These are phyloP conservation scores for Nephotettix cincticeps DNA, from an alignment of 1,140 invertebrate genomes.

Conservation along the genomic window DNA sequence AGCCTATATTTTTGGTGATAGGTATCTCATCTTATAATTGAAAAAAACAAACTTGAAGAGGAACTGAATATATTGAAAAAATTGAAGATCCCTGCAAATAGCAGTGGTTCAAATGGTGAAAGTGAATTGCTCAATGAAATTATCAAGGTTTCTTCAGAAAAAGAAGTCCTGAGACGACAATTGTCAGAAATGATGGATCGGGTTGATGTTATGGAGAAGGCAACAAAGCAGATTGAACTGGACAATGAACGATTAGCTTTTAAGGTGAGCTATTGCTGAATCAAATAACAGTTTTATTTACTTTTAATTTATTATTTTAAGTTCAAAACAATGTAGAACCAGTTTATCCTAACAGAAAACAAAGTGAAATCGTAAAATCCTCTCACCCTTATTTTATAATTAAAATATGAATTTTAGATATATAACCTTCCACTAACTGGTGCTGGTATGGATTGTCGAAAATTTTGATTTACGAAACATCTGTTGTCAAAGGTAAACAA, in stretches of 20 bases:
- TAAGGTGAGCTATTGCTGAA: slow-evolving; percentile 44
- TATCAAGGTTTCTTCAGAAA: slow-evolving; percentile 46
- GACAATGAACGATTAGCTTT: slow-evolving; percentile 47
- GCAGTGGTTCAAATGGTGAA: slow-evolving; percentile 35
- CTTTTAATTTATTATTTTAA: too few relatives aligned
- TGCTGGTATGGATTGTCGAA: too few relatives aligned
- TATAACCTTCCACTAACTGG: too few relatives aligned
- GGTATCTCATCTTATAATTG: slow-evolving; percentile 44
- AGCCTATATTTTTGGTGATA: too few relatives aligned
- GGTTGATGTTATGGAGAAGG: slow-evolving; percentile 43
- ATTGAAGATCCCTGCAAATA: slow-evolving; percentile 38
- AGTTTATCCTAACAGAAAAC: too few relatives aligned
- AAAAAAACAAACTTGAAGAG: slow-evolving; percentile 42
- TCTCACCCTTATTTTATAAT: too few relatives aligned
- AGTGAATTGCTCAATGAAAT: slow-evolving; percentile 43
- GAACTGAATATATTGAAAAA: slow-evolving; percentile 43
- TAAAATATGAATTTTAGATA: too few relatives aligned
- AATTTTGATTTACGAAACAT: too few relatives aligned
- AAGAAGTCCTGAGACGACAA: slow-evolving; percentile 44
- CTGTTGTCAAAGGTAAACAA: too few relatives aligned
- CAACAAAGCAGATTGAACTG: slow-evolving; percentile 43
- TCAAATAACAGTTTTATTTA: too few relatives aligned
- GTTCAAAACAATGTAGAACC: too few relatives aligned
- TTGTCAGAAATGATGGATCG: slow-evolving; percentile 44
- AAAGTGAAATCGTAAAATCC: too few relatives aligned